A percentile compares a stretch with the other conserved stretches of the same genome.
phyloP scores from a whole-genome alignment of 2,888 invertebrate species.

The Halictus ligatus region DNA sequence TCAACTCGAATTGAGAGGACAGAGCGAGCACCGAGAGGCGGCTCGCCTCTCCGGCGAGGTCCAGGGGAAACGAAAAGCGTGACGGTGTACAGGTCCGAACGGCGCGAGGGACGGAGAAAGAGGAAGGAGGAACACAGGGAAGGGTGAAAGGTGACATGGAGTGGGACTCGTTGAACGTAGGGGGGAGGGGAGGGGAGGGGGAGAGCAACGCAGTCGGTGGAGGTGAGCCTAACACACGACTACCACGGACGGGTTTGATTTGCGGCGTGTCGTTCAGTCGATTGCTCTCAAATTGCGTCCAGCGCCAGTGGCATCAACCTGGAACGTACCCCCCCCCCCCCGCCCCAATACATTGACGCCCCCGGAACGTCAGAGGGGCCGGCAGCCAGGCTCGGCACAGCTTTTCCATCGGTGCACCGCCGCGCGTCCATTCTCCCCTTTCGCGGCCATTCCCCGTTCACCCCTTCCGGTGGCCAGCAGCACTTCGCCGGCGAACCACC shows the following conservation, averaged over 20 bases:
- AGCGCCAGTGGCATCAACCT: conserved; percentile 75
- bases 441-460: conserved; percentile 20
- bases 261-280: conserved; percentile 83
- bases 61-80: conserved; percentile 44
- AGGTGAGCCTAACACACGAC: conserved; percentile 59
- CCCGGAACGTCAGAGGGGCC: conserved; percentile 35
- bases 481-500: conserved; percentile 49
- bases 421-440: conserved; percentile 40
- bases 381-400: neutral
- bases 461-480: conserved; percentile 23
- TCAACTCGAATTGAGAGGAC: conserved; percentile 76
- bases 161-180: conserved; percentile 20
- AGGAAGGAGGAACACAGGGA: neutral
- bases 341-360: conserved; percentile 58
- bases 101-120: conserved; percentile 26
- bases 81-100: conserved; percentile 21
- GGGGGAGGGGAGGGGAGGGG: no score
- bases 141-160: conserved; percentile 9
- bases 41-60: conserved; percentile 18
- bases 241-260: conserved; percentile 80
- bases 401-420: conserved; percentile 48
- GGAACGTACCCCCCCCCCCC: conserved; percentile 58
- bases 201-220: conserved; percentile 54
- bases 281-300: conserved; percentile 83
- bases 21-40: neutral